Percentiles rank a stretch among this genome's conserved stretches.
Evolutionary conservation across 2,888 invertebrate genomes (phyloP).

Genomic region (Pyrrhia umbra): DNA sequence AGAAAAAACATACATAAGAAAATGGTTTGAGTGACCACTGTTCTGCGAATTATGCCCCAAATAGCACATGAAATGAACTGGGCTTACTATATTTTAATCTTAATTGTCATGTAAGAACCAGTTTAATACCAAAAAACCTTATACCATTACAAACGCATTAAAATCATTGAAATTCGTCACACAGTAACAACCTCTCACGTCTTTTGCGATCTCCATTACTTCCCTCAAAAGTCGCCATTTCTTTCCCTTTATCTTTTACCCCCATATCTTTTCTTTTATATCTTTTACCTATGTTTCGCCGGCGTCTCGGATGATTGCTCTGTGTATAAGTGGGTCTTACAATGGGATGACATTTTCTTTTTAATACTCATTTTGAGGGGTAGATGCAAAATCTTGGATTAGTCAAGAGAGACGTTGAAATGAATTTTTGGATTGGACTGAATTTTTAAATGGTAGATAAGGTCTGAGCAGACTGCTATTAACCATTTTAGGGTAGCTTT

Average conservation of each 20-base stretch:
- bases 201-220: slow-evolving; percentile 66
- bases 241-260: slow-evolving; percentile 63
- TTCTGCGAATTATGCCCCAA: too few species aligned
- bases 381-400: slow-evolving; percentile 39
- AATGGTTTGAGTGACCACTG: too few species aligned
- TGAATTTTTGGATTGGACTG: slow-evolving; percentile 41
- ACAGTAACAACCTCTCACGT: slow-evolving; percentile 48
- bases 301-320: slow-evolving; percentile 81
- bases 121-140: background rate
- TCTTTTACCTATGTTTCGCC: slow-evolving; percentile 66
- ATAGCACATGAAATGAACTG: too few species aligned
- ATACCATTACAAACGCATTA: slow-evolving; percentile 37
- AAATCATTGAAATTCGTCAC: slow-evolving; percentile 46
- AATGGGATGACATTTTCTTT: slow-evolving; percentile 77
- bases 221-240: slow-evolving; percentile 59
- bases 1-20: too few species aligned
- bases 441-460: slow-evolving; percentile 38
- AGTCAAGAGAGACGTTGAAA: slow-evolving; percentile 39
- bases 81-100: too few species aligned
- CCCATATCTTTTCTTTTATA: slow-evolving; percentile 71
- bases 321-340: slow-evolving; percentile 72
- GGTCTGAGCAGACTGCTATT: background rate
- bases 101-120: too few species aligned
- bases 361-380: slow-evolving; percentile 74
- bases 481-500: background rate